Conservation (phyloP, 2,888 invertebrate species). For the Crioceris asparagi region DNA sequence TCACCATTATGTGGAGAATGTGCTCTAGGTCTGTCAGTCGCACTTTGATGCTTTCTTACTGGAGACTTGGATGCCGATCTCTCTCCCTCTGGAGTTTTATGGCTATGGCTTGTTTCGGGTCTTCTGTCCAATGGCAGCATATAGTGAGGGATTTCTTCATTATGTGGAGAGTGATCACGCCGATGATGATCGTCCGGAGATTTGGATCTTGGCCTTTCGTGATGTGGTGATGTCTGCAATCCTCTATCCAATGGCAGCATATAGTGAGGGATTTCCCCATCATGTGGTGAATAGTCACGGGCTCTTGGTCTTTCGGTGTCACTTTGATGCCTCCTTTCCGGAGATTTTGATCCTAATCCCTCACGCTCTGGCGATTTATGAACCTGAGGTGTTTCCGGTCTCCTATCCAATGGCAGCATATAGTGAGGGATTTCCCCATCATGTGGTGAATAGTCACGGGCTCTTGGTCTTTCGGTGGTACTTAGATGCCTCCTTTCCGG, state of each 20-base stretch:
- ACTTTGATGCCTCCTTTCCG: conserved; percentile 10
- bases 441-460: neutral
- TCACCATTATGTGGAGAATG: neutral
- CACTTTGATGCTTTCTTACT: conserved; percentile 9
- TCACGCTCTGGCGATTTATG: conserved; percentile 18
- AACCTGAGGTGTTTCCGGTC: conserved; percentile 13
- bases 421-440: conserved; percentile 28
- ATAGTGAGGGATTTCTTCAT: conserved; percentile 11
- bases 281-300: neutral
- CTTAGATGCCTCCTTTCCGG: conserved; percentile 6
- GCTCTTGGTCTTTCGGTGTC: conserved; percentile 2
- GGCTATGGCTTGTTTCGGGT: conserved; percentile 14
- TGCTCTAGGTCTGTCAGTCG: conserved; percentile 1
- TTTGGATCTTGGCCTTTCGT: conserved; percentile 12
- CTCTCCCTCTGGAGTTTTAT: conserved; percentile 18
- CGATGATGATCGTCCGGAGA: conserved; percentile 14
- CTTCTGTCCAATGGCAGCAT: conserved; percentile 13
- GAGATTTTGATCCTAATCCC: conserved; percentile 15
- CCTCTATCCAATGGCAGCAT: conserved; percentile 12
- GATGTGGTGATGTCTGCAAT: conserved; percentile 11
- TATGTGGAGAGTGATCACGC: neutral
- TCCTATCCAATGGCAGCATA: conserved; percentile 30
- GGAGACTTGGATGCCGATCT: conserved; percentile 15
- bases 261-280: conserved; percentile 11
- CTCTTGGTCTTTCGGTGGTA: conserved; percentile 1